These are phyloP conservation scores for Eugnorisma glareosa DNA, from an alignment of 2,888 invertebrate species.

Conservation along the genomic window DNA sequence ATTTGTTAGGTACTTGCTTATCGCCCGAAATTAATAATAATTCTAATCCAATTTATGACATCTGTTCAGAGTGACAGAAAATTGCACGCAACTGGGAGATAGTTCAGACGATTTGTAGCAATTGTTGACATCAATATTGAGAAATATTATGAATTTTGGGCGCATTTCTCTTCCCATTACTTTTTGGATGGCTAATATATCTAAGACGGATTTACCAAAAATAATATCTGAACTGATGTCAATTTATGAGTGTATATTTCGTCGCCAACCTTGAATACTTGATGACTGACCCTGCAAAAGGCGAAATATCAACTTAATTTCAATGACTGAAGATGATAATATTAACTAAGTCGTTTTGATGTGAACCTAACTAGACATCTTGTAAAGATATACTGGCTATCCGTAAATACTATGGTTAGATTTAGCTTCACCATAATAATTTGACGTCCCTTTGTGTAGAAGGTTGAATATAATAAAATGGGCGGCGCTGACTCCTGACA, in stretches of 20 bases:
- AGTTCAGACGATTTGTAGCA: background rate
- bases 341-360: background rate
- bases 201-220: background rate
- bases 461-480: slow-evolving; percentile 33
- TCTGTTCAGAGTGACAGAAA: background rate
- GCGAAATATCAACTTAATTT: slow-evolving; percentile 7
- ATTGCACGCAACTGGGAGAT: background rate
- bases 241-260: slow-evolving; percentile 1
- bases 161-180: background rate
- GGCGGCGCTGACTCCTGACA: slow-evolving; percentile 4
- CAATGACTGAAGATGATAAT: background rate
- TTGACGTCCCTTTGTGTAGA: slow-evolving; percentile 18
- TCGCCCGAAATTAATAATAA: slow-evolving; percentile 20
- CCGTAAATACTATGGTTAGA: slow-evolving; percentile 5
- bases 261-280: background rate
- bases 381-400: slow-evolving; percentile 12
- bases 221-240: background rate
- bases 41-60: background rate
- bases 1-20: background rate
- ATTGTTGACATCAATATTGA: background rate
- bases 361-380: background rate
- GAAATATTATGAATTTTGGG: slow-evolving; percentile 9
- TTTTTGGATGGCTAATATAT: slow-evolving; percentile 20
- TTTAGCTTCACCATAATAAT: slow-evolving; percentile 30
- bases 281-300: background rate